Percentiles rank a stretch among this genome's conserved stretches.
Evolutionary conservation across 2,888 invertebrate species (phyloP).

Genomic region (Chironomus tentans): DNA sequence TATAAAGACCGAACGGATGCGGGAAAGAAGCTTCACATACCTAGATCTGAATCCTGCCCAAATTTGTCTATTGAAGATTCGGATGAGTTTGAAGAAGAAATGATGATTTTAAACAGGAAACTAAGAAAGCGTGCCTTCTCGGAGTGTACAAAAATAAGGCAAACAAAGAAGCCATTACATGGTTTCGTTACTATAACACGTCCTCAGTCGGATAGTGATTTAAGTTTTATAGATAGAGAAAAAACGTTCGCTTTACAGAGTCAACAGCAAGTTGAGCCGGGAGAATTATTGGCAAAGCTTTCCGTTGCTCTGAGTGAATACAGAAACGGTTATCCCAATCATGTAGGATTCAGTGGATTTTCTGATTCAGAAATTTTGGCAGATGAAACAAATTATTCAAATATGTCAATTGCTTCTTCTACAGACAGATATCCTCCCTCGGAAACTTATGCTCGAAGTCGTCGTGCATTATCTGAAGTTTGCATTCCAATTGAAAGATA

Average conservation of each 20-base stretch:
- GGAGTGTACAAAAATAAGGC: slow-evolving; percentile 38
- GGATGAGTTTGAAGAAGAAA: slow-evolving; percentile 32
- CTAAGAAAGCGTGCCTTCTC: slow-evolving; percentile 50
- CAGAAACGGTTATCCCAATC: slow-evolving; percentile 34
- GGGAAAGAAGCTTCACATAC: slow-evolving; percentile 38
- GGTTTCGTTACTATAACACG: slow-evolving; percentile 36
- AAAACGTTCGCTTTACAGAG: slow-evolving; percentile 60
- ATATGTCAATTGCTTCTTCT: slow-evolving; percentile 48
- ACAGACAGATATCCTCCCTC: too few relatives aligned
- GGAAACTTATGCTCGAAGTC: slow-evolving; percentile 29
- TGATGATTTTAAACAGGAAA: not conserved
- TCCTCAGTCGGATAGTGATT: slow-evolving; percentile 69
- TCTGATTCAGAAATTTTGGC: slow-evolving; percentile 64
- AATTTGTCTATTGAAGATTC: slow-evolving; percentile 59
- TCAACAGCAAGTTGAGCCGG: slow-evolving; percentile 50
- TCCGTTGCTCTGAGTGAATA: slow-evolving; percentile 65
- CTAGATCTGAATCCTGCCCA: slow-evolving; percentile 60
- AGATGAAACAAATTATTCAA: slow-evolving; percentile 48
- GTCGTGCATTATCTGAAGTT: slow-evolving; percentile 52
- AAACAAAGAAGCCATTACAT: not conserved
- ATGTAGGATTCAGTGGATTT: slow-evolving; percentile 47
- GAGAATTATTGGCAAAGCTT: slow-evolving; percentile 64
- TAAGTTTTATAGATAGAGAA: slow-evolving; percentile 66
- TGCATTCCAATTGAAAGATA: slow-evolving; percentile 32
- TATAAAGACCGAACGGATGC: slow-evolving; percentile 53